Evolutionary conservation across 2,888 invertebrate genomes (phyloP).

Genomic region (Cephus pygmeus): DNA sequence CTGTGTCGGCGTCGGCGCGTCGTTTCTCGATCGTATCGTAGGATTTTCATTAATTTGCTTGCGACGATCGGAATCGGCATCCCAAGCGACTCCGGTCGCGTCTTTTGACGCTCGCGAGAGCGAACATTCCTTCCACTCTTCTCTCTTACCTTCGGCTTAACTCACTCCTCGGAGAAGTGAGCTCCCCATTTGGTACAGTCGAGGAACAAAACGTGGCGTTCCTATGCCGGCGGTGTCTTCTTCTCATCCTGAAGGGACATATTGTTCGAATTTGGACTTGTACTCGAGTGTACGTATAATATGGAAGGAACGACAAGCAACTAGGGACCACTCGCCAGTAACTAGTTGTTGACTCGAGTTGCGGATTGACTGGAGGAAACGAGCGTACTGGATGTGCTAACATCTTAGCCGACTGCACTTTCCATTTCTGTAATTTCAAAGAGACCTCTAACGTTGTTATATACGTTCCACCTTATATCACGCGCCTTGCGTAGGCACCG

Average conservation of each 20-base stretch:
- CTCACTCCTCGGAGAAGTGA: slow-evolving; percentile 1
- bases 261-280: not conserved
- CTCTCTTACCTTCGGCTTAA: too few species aligned
- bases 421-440: slow-evolving; percentile 52
- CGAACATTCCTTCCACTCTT: slow-evolving; percentile 30
- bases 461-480: too few species aligned
- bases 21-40: not conserved
- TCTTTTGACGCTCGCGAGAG: slow-evolving; percentile 18
- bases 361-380: slow-evolving; percentile 41
- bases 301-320: slow-evolving; percentile 29
- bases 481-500: too few species aligned
- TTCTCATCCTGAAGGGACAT: too few species aligned
- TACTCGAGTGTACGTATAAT: slow-evolving; percentile 27
- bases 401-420: slow-evolving; percentile 44
- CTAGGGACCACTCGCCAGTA: slow-evolving; percentile 39
- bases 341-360: slow-evolving; percentile 48
- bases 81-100: not conserved
- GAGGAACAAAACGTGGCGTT: slow-evolving; percentile 7
- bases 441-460: slow-evolving; percentile 22
- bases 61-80: slow-evolving; percentile 39
- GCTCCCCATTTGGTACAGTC: slow-evolving; percentile 19
- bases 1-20: too few species aligned
- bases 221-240: too few species aligned
- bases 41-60: slow-evolving; percentile 45
- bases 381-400: slow-evolving; percentile 33